Base-by-base conservation (phyloP, 2,797 vertebrate species). In the Phaenicophaeus curvirostris region DNA sequence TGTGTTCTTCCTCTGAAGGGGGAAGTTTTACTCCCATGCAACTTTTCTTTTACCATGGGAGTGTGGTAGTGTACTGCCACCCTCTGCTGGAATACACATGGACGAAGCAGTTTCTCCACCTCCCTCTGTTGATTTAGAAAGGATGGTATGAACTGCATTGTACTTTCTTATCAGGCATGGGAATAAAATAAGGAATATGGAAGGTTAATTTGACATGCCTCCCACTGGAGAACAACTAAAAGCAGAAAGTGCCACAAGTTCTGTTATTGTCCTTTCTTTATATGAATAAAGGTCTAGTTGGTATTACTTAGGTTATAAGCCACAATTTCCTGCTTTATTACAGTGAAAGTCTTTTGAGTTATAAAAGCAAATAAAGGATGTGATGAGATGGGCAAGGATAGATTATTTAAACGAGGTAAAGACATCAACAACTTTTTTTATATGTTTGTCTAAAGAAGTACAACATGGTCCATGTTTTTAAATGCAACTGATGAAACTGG, bases 41-140 rank as follows among this genome's bases (percentile, higher is more conserved):
- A 63, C 65, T 68, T 72, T 57, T 77, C 33, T 27, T 71, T 85
- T 83, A 16, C 15, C 41, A 13, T n/a, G 72, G 53, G 74, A 93
- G 39, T 20, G n/a, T 91, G 84, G n/a, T 41, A 87, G 75, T 55
- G 88, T 89, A 66, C 82, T 92, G 89, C 82, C 94, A 95, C 96
- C 92, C 82, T 92, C 94, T 96, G 90, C 85, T 92, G 92, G 82
- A 95, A 81, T 55, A 81, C 2, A 42, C 35, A 53, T 51, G 61
- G 89, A 83, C 89, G 66, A 59, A 73, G 39, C 16, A 65, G 72
- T 55, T 85, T 89, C 53, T 83, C 30, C 65, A 62, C 42, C 48
- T 87, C 57, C 30, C 28, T 27, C 42, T 2, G 33, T 28, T 41
- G 80, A 12, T 74, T 80, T 39, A 55, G 42, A 87, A 89, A 73